Conservation (phyloP, 2,113 vertebrate species). For the Nerophis lumbriciformis region DNA sequence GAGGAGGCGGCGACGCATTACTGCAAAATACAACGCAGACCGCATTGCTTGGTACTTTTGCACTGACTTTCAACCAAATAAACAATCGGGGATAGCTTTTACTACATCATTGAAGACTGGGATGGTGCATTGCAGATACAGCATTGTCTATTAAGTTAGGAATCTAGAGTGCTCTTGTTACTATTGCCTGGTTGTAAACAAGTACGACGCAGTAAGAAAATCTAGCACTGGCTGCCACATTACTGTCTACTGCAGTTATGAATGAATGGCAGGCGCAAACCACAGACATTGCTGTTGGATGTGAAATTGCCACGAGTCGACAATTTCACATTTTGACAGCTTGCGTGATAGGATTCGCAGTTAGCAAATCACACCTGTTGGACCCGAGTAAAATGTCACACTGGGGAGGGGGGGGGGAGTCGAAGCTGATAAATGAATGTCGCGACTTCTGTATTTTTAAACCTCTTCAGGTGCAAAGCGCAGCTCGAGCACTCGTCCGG, state of each 20-base stretch:
- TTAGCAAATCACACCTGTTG: slow-evolving; percentile 26
- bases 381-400: slow-evolving; percentile 29
- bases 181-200: neutral
- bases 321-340: too few relatives aligned
- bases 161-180: slow-evolving; percentile 32
- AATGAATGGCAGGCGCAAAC: slow-evolving; percentile 14
- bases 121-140: slow-evolving; percentile 68
- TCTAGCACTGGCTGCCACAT: neutral
- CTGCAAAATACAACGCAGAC: slow-evolving; percentile 26
- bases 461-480: slow-evolving; percentile 10
- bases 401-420: slow-evolving; percentile 24
- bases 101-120: slow-evolving; percentile 40
- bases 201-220: too few relatives aligned
- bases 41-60: slow-evolving; percentile 14
- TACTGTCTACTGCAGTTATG: slow-evolving; percentile 9
- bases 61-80: slow-evolving; percentile 17
- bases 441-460: slow-evolving; percentile 3
- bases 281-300: slow-evolving; percentile 18
- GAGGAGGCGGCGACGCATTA: slow-evolving; percentile 20
- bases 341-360: slow-evolving; percentile 13
- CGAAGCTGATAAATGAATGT: slow-evolving; percentile 22
- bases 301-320: slow-evolving; percentile 11
- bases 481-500: neutral
- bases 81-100: slow-evolving; percentile 10
- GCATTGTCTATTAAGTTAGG: slow-evolving; percentile 18